A percentile compares a stretch with the other conserved stretches of the same genome.
Conservation (phyloP, 2,113 vertebrate species). For the Pholis gunnellus region DNA sequence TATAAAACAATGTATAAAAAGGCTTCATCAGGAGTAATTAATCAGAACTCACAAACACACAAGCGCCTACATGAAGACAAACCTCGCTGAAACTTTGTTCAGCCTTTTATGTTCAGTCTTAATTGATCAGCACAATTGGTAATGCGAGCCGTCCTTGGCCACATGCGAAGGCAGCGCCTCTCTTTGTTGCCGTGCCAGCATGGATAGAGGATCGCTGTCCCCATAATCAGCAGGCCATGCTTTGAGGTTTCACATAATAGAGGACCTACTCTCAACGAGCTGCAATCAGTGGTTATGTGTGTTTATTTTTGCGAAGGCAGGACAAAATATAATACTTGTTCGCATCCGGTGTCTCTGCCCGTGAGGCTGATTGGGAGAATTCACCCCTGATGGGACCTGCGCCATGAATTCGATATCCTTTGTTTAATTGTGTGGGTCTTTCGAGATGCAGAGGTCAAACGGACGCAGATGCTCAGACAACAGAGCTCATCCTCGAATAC, state of each 20-base stretch:
- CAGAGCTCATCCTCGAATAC: conserved; percentile 1
- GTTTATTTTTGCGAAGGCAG: conserved; percentile 67
- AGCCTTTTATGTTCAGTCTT: conserved; percentile 41
- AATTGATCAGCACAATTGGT: conserved; percentile 61
- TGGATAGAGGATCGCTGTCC: conserved; percentile 43
- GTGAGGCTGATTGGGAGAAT: conserved; percentile 29
- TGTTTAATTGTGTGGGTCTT: conserved; percentile 22
- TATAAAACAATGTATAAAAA: conserved; percentile 24
- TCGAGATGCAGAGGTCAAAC: conserved; percentile 29
- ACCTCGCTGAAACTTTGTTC: conserved; percentile 17
- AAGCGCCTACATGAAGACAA: not conserved
- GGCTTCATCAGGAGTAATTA: conserved; percentile 39
- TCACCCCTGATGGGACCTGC: not conserved
- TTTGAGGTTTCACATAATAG: conserved; percentile 64
- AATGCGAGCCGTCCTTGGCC: conserved; percentile 42
- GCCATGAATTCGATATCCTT: conserved; percentile 44
- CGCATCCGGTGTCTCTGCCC: conserved; percentile 1
- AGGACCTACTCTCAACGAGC: conserved; percentile 50
- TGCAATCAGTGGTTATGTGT: conserved; percentile 65
- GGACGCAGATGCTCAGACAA: conserved; percentile 17
- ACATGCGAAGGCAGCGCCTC: conserved; percentile 15
- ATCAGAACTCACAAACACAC: conserved; percentile 32
- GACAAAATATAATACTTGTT: conserved; percentile 56
- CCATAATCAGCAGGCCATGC: conserved; percentile 58
- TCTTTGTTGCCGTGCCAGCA: conserved; percentile 48